phyloP scores from a whole-genome alignment of 1,140 invertebrate species.

The Cecropterus lyciades region DNA sequence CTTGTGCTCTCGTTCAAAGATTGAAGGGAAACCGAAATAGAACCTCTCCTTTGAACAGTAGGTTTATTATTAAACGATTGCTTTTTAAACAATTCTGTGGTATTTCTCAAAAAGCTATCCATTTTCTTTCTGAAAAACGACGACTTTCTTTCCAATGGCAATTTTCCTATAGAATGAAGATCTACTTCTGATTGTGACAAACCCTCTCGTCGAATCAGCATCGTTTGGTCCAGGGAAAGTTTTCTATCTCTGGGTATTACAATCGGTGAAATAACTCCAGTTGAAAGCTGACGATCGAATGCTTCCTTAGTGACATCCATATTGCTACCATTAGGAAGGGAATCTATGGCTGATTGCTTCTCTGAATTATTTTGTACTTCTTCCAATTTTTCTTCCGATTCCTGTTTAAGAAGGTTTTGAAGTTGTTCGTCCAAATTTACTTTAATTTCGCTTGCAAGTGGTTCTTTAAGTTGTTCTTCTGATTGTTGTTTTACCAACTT shows the following conservation, averaged over 20 bases:
- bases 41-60: constrained; percentile 51
- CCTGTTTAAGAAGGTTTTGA: neutral
- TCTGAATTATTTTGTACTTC: no score
- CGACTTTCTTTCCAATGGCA: constrained; percentile 70
- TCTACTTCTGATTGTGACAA: constrained; percentile 74
- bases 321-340: no score
- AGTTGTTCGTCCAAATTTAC: neutral
- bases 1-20: constrained; percentile 58
- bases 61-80: constrained; percentile 52
- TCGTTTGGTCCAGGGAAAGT: constrained; percentile 69
- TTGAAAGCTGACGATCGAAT: neutral
- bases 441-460: neutral
- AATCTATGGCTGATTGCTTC: no score
- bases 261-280: constrained; percentile 31
- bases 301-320: no score
- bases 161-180: constrained; percentile 71
- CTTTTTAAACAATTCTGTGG: constrained; percentile 71
- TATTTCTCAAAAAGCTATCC: constrained; percentile 76
- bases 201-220: constrained; percentile 57
- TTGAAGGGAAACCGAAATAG: constrained; percentile 68
- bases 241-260: constrained; percentile 57
- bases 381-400: neutral
- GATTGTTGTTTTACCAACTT: neutral
- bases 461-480: neutral
- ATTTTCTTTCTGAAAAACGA: constrained; percentile 76